phyloP scores from a whole-genome alignment of 37 sponge, comb jelly and placozoan genomes.

The Diacarnus erythraeanus region DNA sequence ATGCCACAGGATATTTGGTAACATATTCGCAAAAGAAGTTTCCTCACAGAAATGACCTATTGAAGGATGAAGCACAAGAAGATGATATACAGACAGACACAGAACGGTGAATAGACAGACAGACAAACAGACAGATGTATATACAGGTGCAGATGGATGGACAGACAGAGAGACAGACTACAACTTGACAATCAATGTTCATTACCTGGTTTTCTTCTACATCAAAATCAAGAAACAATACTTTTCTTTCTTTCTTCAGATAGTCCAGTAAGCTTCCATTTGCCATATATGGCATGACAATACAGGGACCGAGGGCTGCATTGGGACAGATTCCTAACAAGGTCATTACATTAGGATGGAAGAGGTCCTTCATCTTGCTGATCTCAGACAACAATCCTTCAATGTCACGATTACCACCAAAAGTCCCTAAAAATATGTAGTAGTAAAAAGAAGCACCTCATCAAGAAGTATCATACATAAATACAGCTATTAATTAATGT shows the following conservation, averaged over 20 bases:
- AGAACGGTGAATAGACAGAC: no score
- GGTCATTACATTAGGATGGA: conserved; percentile 43
- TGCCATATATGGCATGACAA: conserved; percentile 50
- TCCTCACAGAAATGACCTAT: conserved; percentile 30
- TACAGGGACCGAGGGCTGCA: not conserved
- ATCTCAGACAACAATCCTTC: conserved; percentile 25
- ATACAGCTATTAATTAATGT: no score
- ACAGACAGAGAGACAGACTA: no score
- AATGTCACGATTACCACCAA: conserved; percentile 1
- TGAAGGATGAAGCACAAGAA: no score
- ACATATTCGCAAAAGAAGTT: conserved; percentile 26
- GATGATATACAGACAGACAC: no score
- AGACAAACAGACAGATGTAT: no score
- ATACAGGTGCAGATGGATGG: no score
- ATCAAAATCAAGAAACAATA: conserved; percentile 14
- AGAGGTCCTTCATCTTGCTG: conserved; percentile 35
- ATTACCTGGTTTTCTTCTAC: not conserved
- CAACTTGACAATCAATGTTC: no score
- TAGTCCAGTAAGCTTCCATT: conserved; percentile 49
- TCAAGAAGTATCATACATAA: no score
- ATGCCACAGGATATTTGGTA: conserved; percentile 33
- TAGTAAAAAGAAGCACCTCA: no score
- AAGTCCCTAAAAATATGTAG: not conserved
- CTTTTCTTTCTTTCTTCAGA: conserved; percentile 28
- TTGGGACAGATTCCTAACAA: conserved; percentile 42